Evolutionary conservation across 1,140 invertebrate genomes (phyloP).

Genomic region (Mycetomoellerius zeteki): DNA sequence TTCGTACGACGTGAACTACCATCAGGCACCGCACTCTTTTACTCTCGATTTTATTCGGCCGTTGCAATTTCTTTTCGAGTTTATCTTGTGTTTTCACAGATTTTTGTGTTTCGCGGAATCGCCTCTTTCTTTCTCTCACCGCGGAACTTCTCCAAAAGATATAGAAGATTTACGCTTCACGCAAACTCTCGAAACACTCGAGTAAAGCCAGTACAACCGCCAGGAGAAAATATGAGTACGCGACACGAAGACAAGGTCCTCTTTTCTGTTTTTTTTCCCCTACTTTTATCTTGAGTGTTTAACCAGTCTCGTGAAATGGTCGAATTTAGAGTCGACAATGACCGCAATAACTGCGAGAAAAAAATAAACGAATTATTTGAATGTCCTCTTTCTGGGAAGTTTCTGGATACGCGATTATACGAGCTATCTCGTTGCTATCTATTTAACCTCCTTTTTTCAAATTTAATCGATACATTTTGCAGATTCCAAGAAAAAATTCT

Average conservation of each 20-base stretch:
- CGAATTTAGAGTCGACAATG: slow-evolving; percentile 24
- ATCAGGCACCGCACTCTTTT: not conserved
- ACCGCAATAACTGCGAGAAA: not conserved
- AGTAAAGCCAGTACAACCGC: not conserved
- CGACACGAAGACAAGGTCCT: not conserved
- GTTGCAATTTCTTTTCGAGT: not conserved
- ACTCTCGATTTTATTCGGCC: not conserved
- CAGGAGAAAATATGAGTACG: slow-evolving; percentile 4
- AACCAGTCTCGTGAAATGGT: slow-evolving; percentile 6
- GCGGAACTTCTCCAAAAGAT: not conserved
- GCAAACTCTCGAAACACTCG: slow-evolving; percentile 22
- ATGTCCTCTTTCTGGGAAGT: not conserved
- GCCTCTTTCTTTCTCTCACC: not conserved
- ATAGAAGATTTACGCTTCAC: slow-evolving; percentile 25
- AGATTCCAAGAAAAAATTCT: not conserved
- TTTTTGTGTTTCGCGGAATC: not conserved
- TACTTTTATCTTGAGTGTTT: not conserved
- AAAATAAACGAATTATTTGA: slow-evolving; percentile 1
- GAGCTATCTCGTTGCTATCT: not conserved
- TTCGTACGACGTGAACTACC: not conserved
- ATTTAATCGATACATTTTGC: not conserved
- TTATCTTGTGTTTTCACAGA: not conserved
- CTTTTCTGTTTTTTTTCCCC: not conserved
- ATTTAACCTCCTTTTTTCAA: not conserved
- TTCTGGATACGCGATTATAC: slow-evolving; percentile 13